phyloP scores from a whole-genome alignment of 2,797 vertebrate species.

The Anomalospiza imberbis region DNA sequence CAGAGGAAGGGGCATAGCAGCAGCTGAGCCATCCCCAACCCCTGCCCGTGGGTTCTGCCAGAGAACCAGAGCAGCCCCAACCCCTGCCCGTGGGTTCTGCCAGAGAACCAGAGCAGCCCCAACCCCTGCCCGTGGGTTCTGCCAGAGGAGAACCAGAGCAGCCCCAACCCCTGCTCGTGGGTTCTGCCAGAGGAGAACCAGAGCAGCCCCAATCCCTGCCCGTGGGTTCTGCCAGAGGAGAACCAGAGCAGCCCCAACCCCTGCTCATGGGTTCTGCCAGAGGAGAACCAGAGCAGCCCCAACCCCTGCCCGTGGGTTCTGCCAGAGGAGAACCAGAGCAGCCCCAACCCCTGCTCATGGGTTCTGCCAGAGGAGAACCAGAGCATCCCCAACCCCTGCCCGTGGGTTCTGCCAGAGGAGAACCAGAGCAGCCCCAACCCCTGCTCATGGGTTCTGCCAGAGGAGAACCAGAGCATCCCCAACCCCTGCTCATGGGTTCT shows the following conservation, averaged over 20 bases:
- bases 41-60: background rate
- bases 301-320: background rate
- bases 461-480: too few species aligned
- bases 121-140: background rate
- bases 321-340: background rate
- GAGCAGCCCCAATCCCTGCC: too few species aligned
- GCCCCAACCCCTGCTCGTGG: background rate
- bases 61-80: background rate
- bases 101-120: too few species aligned
- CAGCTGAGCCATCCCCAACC: background rate
- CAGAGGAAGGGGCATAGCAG: background rate
- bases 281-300: too few species aligned
- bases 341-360: background rate
- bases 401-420: background rate
- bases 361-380: background rate
- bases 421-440: background rate
- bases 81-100: background rate
- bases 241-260: background rate
- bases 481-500: too few species aligned
- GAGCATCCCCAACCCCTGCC: background rate
- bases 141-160: background rate
- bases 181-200: accelerated
- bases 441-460: accelerated
- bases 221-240: background rate
- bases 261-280: accelerated